Percentiles rank a stretch among this genome's conserved stretches.
Conservation (phyloP, 2,113 vertebrate genomes). For the Ranitomeya variabilis region DNA sequence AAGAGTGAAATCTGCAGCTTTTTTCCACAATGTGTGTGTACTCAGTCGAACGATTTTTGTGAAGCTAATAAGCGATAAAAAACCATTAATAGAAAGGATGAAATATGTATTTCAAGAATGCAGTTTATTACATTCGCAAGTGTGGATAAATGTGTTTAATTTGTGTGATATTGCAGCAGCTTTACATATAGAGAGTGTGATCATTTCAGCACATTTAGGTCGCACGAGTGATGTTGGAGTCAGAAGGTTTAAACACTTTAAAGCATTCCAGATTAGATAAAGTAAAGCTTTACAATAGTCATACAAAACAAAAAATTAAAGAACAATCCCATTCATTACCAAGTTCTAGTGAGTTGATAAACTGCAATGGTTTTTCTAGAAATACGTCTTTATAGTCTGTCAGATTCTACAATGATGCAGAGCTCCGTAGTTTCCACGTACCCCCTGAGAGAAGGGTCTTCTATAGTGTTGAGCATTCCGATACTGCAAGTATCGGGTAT, state of each 20-base stretch:
- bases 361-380: not conserved
- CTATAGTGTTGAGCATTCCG: too few species aligned
- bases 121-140: not conserved
- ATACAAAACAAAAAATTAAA: not conserved
- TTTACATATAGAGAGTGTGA: not conserved
- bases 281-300: not conserved
- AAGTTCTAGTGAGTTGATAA: not conserved
- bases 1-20: too few species aligned
- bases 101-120: not conserved
- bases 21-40: too few species aligned
- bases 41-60: too few species aligned
- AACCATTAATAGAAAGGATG: not conserved
- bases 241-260: not conserved
- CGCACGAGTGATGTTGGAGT: not conserved
- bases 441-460: too few species aligned
- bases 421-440: too few species aligned
- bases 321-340: not conserved
- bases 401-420: not conserved
- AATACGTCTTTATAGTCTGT: not conserved
- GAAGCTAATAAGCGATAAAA: too few species aligned
- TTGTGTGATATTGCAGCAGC: not conserved
- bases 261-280: conserved; percentile 13
- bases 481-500: too few species aligned
- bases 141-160: conserved; percentile 15
- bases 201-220: not conserved